A percentile compares a stretch with the other conserved stretches of the same genome.
phyloP scores from a whole-genome alignment of 1,140 invertebrate genomes.

The Dufourea novaeangliae region DNA sequence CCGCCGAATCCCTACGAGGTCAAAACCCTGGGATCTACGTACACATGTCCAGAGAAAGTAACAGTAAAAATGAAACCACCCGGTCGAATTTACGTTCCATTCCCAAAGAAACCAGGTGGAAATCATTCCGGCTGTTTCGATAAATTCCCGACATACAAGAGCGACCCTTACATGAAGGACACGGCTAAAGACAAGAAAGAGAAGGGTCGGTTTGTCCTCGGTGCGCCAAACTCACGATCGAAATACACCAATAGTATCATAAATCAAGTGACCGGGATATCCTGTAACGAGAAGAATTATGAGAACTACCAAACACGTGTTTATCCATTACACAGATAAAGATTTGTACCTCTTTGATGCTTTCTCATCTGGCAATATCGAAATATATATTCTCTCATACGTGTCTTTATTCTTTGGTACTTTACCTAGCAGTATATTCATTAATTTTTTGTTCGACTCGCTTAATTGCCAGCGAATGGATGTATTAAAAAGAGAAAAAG shows the following conservation, averaged over 20 bases:
- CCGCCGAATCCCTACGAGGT: conserved; percentile 68
- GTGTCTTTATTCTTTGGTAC: background rate
- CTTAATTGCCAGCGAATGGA: background rate
- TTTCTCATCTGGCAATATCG: background rate
- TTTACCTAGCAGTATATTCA: too few species aligned
- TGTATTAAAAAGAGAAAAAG: background rate
- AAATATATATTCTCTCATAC: background rate
- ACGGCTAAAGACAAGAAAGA: conserved; percentile 14
- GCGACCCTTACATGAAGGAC: conserved; percentile 58
- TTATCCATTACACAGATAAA: conserved; percentile 57
- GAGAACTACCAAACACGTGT: conserved; percentile 63
- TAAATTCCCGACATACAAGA: conserved; percentile 65
- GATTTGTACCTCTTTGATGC: too few species aligned
- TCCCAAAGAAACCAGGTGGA: conserved; percentile 70
- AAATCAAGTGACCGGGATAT: conserved; percentile 69
- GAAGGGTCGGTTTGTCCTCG: conserved; percentile 49
- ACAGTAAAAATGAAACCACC: conserved; percentile 21
- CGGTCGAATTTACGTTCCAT: conserved; percentile 63
- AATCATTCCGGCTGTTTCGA: conserved; percentile 72
- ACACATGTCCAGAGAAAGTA: conserved; percentile 54
- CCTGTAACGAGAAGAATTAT: conserved; percentile 73
- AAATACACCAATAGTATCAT: conserved; percentile 75
- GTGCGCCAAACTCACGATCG: conserved; percentile 59
- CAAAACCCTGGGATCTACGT: conserved; percentile 52
- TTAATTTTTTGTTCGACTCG: background rate